Percentiles rank a stretch among this genome's conserved stretches.
phyloP scores from a whole-genome alignment of 2,797 vertebrate genomes.

The Pteronotus mesoamericanus region DNA sequence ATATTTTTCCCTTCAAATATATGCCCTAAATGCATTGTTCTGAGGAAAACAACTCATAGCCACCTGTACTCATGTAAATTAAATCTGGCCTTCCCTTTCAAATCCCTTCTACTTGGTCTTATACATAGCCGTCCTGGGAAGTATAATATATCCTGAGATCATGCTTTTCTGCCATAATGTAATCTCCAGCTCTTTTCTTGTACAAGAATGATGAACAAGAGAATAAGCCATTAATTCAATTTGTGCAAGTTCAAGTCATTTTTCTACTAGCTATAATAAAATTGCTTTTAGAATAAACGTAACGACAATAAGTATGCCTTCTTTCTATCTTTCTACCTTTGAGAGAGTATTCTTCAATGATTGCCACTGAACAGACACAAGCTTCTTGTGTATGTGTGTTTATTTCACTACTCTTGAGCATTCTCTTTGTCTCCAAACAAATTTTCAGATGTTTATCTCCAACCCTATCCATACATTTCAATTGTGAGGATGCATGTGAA shows the following conservation, averaged over 20 bases:
- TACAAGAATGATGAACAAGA: neutral
- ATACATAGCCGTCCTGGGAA: neutral
- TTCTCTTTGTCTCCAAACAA: neutral
- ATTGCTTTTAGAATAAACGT: neutral
- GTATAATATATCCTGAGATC: neutral
- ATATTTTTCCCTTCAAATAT: neutral
- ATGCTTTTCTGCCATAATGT: neutral
- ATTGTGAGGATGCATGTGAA: neutral
- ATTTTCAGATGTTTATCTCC: neutral
- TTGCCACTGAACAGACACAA: neutral
- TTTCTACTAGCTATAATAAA: neutral
- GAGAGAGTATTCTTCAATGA: neutral
- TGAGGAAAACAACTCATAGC: neutral
- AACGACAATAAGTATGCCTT: neutral
- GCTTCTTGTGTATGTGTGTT: neutral
- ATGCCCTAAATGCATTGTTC: neutral
- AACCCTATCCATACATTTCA: neutral
- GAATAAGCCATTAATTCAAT: neutral
- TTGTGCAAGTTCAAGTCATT: neutral
- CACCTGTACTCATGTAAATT: neutral
- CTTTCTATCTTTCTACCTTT: neutral
- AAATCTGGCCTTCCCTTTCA: neutral
- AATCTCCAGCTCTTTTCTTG: neutral
- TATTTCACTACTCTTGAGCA: neutral
- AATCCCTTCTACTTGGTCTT: neutral